Evolutionary conservation across 2,888 invertebrate species (phyloP).

Genomic region (Rhogogaster chlorosoma): DNA sequence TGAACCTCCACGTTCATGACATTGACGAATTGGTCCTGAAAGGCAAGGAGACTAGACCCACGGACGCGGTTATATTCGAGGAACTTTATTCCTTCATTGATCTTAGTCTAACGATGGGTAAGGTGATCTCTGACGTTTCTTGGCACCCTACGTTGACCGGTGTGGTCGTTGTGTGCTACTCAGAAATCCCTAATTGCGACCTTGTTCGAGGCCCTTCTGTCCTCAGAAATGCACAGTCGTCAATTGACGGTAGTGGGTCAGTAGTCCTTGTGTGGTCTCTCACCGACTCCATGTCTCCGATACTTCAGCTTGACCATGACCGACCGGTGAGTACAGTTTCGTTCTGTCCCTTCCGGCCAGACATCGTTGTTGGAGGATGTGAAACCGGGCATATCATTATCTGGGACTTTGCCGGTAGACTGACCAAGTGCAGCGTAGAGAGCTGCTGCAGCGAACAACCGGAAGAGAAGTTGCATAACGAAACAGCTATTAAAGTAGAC

Average conservation of each 20-base stretch:
- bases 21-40: conserved; percentile 60
- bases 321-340: conserved; percentile 69
- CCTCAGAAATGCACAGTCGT: not conserved
- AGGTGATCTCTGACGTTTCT: conserved; percentile 68
- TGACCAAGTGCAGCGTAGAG: conserved; percentile 43
- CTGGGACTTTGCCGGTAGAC: conserved; percentile 68
- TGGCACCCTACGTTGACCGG: conserved; percentile 69
- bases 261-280: conserved; percentile 68
- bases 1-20: conserved; percentile 71
- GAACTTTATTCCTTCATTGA: conserved; percentile 68
- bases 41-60: conserved; percentile 41
- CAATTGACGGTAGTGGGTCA: conserved; percentile 12
- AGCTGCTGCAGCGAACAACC: conserved; percentile 51
- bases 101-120: conserved; percentile 63
- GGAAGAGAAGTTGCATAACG: conserved; percentile 53
- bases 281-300: conserved; percentile 64
- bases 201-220: conserved; percentile 26
- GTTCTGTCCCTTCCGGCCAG: conserved; percentile 71
- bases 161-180: conserved; percentile 66
- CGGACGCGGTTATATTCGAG: conserved; percentile 57
- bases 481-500: conserved; percentile 7
- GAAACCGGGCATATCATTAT: conserved; percentile 73
- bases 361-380: conserved; percentile 73
- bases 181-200: conserved; percentile 43
- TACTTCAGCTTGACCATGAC: conserved; percentile 67